Evolutionary conservation across 92 coral and sea anemone species (phyloP), one percentile per base, ranked within the genome.

Genomic region (Umimayanthus chanpuru): DNA sequence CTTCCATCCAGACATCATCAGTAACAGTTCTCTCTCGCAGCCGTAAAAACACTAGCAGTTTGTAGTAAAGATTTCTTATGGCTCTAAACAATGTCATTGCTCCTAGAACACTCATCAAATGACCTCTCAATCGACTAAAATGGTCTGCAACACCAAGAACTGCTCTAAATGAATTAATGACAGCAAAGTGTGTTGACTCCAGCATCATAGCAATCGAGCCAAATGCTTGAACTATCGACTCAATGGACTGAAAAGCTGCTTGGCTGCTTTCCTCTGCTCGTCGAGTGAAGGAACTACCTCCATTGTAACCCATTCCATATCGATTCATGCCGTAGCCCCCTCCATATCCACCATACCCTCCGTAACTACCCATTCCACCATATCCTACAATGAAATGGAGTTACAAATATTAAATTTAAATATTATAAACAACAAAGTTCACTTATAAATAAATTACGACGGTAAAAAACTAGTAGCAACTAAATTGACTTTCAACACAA

Each of bases 201-300:
- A 96, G 80, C 98, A 96, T 96, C 98, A 94, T 96, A 5, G 98
- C 95, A 56, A 96, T 93, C 2, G 98, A 96, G 49, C 98, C 98
- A 93, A 96, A 96, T 7, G 98, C 98, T 40, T 96, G 98, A 38
- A 96, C 98, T 47, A 96, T 93, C 15, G 98, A 94, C 76, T 93
- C 98, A 12, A 96, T 94, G 47, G 98, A 96, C 85, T 96, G 98
- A 81, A 96, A 96, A 1, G 98, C 98, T 21, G 96, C 96, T 49
- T 91, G 92, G 76, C 96, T 93, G 86, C 94, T 93, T 74, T 94
- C 96, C 56, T 96, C 98, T 0, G 98, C 98, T 40, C 90, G 93
- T 20, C 94, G 90, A 43, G 93, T 94, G 86, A 96, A 96, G 6
- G 98, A 91, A 83, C 96, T 93, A 16, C 90, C 76, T 47, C 85